These are phyloP conservation scores for Trissonchulus sp. DNA, from an alignment of 2,888 invertebrate species.

Conservation along the genomic window DNA sequence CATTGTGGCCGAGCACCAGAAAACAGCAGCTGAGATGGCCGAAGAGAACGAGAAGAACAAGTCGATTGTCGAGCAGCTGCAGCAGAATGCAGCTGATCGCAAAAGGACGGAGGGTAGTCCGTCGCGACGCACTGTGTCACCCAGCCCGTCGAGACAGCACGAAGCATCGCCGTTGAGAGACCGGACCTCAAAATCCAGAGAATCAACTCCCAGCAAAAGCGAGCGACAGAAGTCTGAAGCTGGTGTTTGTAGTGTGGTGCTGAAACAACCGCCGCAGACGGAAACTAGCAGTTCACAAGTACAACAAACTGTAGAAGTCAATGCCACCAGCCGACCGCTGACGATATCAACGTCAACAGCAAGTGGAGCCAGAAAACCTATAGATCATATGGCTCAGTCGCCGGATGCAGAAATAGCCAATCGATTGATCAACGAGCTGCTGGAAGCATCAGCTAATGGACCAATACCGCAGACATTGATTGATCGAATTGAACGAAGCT, in stretches of 20 bases:
- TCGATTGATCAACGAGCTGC: slow-evolving; percentile 31
- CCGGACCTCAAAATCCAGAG: not conserved
- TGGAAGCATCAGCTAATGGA: slow-evolving; percentile 31
- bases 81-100: not conserved
- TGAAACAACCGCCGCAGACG: not conserved
- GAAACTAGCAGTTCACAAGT: not conserved
- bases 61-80: not conserved
- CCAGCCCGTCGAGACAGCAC: not conserved
- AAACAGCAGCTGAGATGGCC: not conserved
- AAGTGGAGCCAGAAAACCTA: not conserved
- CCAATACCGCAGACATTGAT: slow-evolving; percentile 16
- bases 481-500: slow-evolving; percentile 20
- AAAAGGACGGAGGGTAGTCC: not conserved
- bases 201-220: not conserved
- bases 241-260: no score
- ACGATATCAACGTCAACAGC: not conserved
- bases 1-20: slow-evolving; percentile 40
- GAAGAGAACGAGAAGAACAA: not conserved
- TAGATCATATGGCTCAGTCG: not conserved
- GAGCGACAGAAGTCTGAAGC: no score
- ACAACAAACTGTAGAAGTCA: not conserved
- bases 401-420: slow-evolving; percentile 22
- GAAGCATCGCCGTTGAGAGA: not conserved
- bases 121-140: not conserved
- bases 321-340: not conserved